Base-by-base conservation (phyloP, 2,888 invertebrate species). In the Bruchidius siliquastri region DNA sequence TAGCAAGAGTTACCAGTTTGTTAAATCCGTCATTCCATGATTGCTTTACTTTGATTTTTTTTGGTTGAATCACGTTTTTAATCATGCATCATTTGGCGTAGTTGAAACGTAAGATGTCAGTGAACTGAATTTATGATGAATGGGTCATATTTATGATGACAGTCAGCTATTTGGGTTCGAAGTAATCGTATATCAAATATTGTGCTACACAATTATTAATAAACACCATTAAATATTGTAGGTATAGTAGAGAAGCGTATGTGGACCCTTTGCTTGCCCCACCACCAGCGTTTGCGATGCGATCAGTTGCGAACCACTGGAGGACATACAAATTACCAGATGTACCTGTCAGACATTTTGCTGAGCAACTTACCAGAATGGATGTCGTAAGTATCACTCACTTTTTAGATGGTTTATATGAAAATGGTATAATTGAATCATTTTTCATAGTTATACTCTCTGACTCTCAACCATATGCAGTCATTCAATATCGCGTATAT, bases 301-400 rank as follows among this genome's bases (percentile, higher is more conserved):
- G 79, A 84, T 81, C 82, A 68, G 77, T 78, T 80, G 77, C 81
- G 79, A 78, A 83, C 77, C 79, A 87, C 82, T 85, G 86, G 86
- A 82, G 83, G 73, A 88, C 89, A 76, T 95, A 94, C 87, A 91
- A 92, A 77, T 92, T 96, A 86, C 95, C 95, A 73, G 93, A 95
- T 85, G 93, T 96, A 80, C 94, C 95, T 74, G 94, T 94, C 82
- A 91, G 94, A 30, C 96, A 95, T 86, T 97, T 99, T 88, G 99
- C 99, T 79, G 97, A 98, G 86, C 99, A 99, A 88, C 91, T 99
- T 81, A 99, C 99, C 30, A 92, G 96, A 81, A 97, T 97, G 93
- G 99, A 99, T 88, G 95, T 96, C 89, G 93, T 92, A 86, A 88
- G 88, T 85, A 68, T 20, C 68, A 20, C 68, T 26, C 8, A 2